These are phyloP conservation scores for Drosophila recens DNA, from an alignment of 2,888 invertebrate genomes.

Conservation along the genomic window DNA sequence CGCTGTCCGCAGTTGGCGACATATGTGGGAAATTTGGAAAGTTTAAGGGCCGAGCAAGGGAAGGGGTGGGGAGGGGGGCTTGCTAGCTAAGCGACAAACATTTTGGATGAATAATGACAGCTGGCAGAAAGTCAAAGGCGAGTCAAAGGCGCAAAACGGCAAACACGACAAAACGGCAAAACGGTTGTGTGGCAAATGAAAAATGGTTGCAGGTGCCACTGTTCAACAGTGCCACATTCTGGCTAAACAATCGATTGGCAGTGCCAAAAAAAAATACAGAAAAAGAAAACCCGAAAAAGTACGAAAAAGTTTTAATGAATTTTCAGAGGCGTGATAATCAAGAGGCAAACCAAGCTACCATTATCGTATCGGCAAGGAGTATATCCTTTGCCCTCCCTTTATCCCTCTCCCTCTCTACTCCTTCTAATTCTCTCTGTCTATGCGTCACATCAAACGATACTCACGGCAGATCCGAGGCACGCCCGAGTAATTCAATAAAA, in stretches of 20 bases:
- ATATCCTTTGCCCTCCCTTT: conserved; percentile 5
- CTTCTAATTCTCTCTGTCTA: conserved; percentile 7
- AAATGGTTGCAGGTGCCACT: conserved; percentile 76
- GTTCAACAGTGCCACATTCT: conserved; percentile 47
- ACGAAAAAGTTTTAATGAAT: conserved; percentile 75
- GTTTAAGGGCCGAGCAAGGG: conserved; percentile 23
- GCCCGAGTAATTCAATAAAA: conserved; percentile 81
- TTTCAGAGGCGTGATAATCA: conserved; percentile 79
- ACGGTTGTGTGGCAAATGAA: conserved; percentile 60
- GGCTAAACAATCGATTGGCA: conserved; percentile 63
- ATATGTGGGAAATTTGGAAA: conserved; percentile 76
- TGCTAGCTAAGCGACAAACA: conserved; percentile 69
- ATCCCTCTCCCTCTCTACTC: too few species aligned
- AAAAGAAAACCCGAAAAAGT: not conserved
- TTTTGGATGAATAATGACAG: conserved; percentile 79
- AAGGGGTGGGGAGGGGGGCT: not conserved
- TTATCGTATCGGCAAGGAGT: conserved; percentile 50
- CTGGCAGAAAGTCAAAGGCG: conserved; percentile 78
- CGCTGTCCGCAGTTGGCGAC: conserved; percentile 56
- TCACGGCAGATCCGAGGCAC: conserved; percentile 65
- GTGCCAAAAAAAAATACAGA: conserved; percentile 20
- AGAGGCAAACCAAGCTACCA: conserved; percentile 51
- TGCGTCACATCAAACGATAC: conserved; percentile 57
- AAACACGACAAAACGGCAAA: conserved; percentile 68
- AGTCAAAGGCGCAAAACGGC: conserved; percentile 74